Evolutionary conservation across 1,140 invertebrate genomes (phyloP).

Genomic region (Gerris buenoi): DNA sequence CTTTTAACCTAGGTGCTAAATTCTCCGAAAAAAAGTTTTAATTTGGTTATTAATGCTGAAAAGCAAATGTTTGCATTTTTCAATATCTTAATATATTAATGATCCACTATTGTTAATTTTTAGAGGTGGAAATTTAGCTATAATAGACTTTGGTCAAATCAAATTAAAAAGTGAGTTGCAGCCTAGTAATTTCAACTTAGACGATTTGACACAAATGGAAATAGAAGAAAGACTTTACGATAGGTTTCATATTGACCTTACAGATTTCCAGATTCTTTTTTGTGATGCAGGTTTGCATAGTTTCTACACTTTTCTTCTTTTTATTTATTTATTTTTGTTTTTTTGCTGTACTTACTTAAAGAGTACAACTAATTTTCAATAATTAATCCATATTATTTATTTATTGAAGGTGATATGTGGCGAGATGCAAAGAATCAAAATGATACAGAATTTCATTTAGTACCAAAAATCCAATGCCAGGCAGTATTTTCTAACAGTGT

Average conservation of each 20-base stretch:
- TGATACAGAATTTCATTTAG: constrained; percentile 58
- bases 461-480: constrained; percentile 53
- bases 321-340: no score
- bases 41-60: no score
- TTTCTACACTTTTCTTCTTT: no score
- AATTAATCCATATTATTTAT: no score
- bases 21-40: no score
- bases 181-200: constrained; percentile 44
- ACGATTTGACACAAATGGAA: constrained; percentile 68
- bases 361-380: no score
- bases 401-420: constrained; percentile 54
- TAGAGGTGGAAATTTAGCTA: constrained; percentile 52
- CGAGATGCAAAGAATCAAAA: constrained; percentile 47
- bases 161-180: constrained; percentile 59
- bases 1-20: no score
- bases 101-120: no score
- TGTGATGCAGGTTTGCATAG: constrained; percentile 34
- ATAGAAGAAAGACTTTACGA: constrained; percentile 67
- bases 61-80: no score
- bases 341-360: no score
- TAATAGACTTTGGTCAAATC: constrained; percentile 56
- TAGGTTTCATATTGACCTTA: constrained; percentile 51
- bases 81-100: no score
- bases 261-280: constrained; percentile 48
- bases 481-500: constrained; percentile 59